phyloP scores from a whole-genome alignment of 2,113 vertebrate species.

The Trachemys scripta region DNA sequence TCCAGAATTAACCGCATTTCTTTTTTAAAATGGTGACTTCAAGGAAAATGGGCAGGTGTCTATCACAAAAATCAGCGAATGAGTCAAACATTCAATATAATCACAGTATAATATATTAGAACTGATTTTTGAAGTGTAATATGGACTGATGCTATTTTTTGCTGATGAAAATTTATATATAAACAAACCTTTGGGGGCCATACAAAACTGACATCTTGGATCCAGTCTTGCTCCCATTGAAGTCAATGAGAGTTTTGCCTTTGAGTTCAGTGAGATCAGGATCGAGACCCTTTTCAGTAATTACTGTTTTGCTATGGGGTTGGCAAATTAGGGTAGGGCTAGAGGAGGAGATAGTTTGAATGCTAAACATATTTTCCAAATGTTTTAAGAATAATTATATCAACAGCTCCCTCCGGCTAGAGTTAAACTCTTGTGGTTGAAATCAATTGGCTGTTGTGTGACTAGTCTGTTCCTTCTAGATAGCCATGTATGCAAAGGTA shows the following conservation, averaged over 20 bases:
- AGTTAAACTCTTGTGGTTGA: slow-evolving; percentile 46
- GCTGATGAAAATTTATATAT: background rate
- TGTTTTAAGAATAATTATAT: background rate
- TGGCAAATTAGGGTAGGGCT: background rate
- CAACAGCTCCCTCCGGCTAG: background rate
- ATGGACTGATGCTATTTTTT: background rate
- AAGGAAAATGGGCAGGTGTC: background rate
- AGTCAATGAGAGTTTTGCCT: background rate
- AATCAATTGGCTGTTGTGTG: background rate
- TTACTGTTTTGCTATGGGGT: background rate
- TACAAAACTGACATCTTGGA: background rate
- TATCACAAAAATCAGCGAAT: background rate
- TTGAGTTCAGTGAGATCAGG: background rate
- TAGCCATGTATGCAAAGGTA: slow-evolving; percentile 49
- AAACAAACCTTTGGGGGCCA: background rate
- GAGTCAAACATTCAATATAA: background rate
- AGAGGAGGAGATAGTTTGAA: background rate
- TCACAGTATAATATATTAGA: background rate
- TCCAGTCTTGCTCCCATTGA: background rate
- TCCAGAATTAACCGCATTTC: background rate
- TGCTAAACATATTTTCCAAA: slow-evolving; percentile 25
- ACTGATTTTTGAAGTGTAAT: background rate
- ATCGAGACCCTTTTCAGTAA: background rate
- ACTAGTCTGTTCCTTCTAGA: slow-evolving; percentile 17
- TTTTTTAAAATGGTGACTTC: background rate